Conservation (phyloP, 2,797 vertebrate species). For the Melanotaenia nigrans region DNA sequence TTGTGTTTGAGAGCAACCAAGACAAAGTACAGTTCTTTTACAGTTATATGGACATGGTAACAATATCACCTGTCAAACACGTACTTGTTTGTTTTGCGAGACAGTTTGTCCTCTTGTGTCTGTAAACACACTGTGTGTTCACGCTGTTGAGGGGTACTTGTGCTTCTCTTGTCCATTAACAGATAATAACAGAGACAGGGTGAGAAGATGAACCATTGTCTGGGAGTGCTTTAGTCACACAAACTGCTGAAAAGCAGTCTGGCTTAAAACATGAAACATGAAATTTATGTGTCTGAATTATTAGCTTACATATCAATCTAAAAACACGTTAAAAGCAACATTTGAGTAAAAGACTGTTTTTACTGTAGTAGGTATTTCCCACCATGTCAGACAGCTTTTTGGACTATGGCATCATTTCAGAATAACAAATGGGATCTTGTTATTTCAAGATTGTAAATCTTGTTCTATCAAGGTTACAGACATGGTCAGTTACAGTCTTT, state of each 20-base stretch:
- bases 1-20: slow-evolving; percentile 36
- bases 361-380: neutral
- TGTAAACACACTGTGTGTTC: slow-evolving; percentile 8
- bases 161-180: slow-evolving; percentile 26
- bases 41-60: slow-evolving; percentile 28
- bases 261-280: slow-evolving; percentile 12
- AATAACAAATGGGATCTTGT: neutral
- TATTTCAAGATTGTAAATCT: too few relatives aligned
- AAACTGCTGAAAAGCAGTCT: slow-evolving; percentile 1
- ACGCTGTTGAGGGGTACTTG: slow-evolving; percentile 26
- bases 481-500: neutral
- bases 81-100: slow-evolving; percentile 16
- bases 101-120: neutral
- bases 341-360: neutral
- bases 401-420: neutral
- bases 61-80: slow-evolving; percentile 27
- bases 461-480: too few relatives aligned
- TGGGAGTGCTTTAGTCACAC: slow-evolving; percentile 22
- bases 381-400: neutral
- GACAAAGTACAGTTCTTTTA: slow-evolving; percentile 30
- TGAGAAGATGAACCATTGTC: slow-evolving; percentile 43
- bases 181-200: slow-evolving; percentile 38
- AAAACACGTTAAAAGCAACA: neutral
- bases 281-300: slow-evolving; percentile 1
- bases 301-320: slow-evolving; percentile 8